Evolutionary conservation across 2,888 invertebrate species (phyloP).

Genomic region (Erebia epiphron): DNA sequence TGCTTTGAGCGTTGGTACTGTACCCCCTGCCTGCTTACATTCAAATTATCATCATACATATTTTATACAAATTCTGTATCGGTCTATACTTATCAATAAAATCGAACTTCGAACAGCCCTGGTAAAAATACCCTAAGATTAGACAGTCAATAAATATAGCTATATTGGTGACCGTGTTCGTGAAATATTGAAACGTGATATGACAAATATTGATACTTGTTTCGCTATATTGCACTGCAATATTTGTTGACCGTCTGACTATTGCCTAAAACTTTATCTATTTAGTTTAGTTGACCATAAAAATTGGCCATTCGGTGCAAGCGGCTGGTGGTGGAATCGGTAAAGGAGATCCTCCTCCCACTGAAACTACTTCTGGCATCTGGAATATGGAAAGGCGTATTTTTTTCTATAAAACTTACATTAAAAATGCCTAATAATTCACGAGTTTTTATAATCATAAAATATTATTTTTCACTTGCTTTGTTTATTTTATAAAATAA

Average conservation of each 20-base stretch:
- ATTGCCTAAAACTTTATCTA: too few species aligned
- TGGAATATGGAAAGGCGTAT: slow-evolving; percentile 44
- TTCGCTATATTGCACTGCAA: background rate
- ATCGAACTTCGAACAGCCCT: background rate
- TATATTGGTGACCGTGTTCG: background rate
- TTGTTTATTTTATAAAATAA: too few species aligned
- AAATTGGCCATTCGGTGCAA: slow-evolving; percentile 76
- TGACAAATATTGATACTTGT: too few species aligned
- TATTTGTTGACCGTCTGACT: background rate
- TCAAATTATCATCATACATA: too few species aligned
- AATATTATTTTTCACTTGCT: too few species aligned
- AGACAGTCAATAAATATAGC: background rate
- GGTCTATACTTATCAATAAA: background rate
- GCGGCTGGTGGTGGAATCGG: slow-evolving; percentile 74
- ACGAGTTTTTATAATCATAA: too few species aligned
- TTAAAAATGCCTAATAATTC: background rate
- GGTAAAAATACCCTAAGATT: background rate
- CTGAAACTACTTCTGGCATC: slow-evolving; percentile 75
- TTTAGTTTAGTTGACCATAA: slow-evolving; percentile 67
- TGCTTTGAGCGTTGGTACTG: too few species aligned
- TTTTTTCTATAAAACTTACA: background rate
- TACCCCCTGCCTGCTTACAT: too few species aligned
- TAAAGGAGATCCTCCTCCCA: slow-evolving; percentile 73
- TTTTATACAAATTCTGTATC: background rate
- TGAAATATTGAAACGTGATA: background rate